These are phyloP conservation scores for Monochamus saltuarius DNA, from an alignment of 1,140 invertebrate genomes.

Conservation along the genomic window DNA sequence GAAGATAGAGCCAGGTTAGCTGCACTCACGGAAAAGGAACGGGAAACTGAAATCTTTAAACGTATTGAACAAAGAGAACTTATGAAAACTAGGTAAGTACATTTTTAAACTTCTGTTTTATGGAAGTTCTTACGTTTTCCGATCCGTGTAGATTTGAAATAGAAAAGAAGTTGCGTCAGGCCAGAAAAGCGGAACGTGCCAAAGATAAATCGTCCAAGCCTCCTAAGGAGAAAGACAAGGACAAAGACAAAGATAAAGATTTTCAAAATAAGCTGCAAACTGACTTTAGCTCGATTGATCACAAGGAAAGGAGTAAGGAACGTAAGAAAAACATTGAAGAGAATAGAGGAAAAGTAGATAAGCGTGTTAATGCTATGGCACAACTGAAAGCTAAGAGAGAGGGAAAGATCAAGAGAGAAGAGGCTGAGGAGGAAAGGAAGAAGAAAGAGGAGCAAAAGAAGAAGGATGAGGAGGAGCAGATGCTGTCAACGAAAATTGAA, in stretches of 20 bases:
- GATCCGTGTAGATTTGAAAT: conserved; percentile 83
- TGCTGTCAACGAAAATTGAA: conserved; percentile 51
- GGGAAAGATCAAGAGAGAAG: conserved; percentile 61
- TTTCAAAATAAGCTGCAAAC: conserved; percentile 49
- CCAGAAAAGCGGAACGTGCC: conserved; percentile 78
- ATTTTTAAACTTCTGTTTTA: conserved; percentile 5
- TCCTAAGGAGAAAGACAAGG: conserved; percentile 63
- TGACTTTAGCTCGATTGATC: conserved; percentile 60
- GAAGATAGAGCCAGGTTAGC: conserved; percentile 88
- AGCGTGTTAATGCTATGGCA: conserved; percentile 88
- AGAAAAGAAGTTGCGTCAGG: conserved; percentile 87
- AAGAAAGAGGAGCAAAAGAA: conserved; percentile 56
- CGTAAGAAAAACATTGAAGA: conserved; percentile 90
- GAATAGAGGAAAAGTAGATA: conserved; percentile 74
- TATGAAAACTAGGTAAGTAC: conserved; percentile 83
- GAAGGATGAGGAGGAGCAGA: conserved; percentile 67
- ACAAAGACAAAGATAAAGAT: conserved; percentile 59
- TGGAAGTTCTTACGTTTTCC: too few relatives aligned
- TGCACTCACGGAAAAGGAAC: conserved; percentile 93
- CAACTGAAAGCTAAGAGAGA: conserved; percentile 86
- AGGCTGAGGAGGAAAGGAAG: conserved; percentile 55
- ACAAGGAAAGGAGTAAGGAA: conserved; percentile 82
- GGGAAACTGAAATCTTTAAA: conserved; percentile 96
- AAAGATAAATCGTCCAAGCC: conserved; percentile 57
- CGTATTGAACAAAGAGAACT: conserved; percentile 91